Evolutionary conservation across 2,888 invertebrate species (phyloP).

Genomic region (Gryllus longicercus): DNA sequence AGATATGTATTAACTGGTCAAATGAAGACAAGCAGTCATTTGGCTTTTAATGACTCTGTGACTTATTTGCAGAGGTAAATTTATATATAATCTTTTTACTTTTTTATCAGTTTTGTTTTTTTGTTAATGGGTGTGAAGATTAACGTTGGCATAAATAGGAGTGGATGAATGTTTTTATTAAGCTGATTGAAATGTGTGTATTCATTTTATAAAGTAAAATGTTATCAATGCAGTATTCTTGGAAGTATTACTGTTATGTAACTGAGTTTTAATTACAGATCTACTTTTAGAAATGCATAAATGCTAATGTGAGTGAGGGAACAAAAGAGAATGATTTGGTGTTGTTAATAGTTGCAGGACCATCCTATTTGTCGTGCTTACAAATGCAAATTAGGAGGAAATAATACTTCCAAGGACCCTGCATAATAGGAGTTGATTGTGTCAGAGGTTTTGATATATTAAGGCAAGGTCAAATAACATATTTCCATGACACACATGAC

Average conservation of each 20-base stretch:
- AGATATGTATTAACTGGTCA: slow-evolving; percentile 11
- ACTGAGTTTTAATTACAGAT: background rate
- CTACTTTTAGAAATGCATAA: background rate
- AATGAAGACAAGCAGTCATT: slow-evolving; percentile 1
- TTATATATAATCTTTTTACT: slow-evolving; percentile 10
- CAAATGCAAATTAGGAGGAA: background rate
- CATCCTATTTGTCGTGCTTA: background rate
- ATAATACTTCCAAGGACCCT: slow-evolving; percentile 33
- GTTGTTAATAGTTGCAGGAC: slow-evolving; percentile 20
- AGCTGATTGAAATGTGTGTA: slow-evolving; percentile 21
- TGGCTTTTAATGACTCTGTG: background rate
- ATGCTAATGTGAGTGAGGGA: background rate
- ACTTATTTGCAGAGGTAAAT: background rate
- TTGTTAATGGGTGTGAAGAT: slow-evolving; percentile 21
- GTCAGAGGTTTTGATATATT: slow-evolving; percentile 1
- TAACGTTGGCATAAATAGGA: slow-evolving; percentile 21
- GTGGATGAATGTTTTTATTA: slow-evolving; percentile 23
- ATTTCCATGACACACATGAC: slow-evolving; percentile 27
- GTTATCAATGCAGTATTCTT: slow-evolving; percentile 33
- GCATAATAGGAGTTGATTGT: slow-evolving; percentile 20
- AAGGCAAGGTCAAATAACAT: slow-evolving; percentile 23
- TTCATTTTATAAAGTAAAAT: slow-evolving; percentile 26
- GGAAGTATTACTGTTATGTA: slow-evolving; percentile 30
- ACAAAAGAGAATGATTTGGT: background rate
- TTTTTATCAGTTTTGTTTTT: slow-evolving; percentile 12